A percentile compares a stretch with the other conserved stretches of the same genome.
Evolutionary conservation across 2,113 vertebrate genomes (phyloP).

Genomic region (Xenopus laevis): DNA sequence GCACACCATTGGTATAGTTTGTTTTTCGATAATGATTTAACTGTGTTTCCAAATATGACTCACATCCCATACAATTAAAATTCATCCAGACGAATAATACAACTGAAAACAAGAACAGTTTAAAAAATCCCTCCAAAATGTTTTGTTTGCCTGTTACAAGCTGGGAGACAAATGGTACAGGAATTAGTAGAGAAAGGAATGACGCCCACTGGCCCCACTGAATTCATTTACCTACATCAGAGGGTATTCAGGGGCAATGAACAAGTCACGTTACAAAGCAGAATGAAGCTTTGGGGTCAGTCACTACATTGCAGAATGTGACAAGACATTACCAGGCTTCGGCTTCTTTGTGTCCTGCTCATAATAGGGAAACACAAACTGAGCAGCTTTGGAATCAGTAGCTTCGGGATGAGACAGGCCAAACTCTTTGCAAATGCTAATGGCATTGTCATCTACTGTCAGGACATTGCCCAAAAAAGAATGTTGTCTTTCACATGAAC

Average conservation of each 20-base stretch:
- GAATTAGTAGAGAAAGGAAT: constrained; percentile 72
- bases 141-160: constrained; percentile 74
- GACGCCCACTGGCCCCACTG: constrained; percentile 72
- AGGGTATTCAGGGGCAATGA: constrained; percentile 71
- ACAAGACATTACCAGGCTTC: constrained; percentile 86
- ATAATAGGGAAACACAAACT: constrained; percentile 94
- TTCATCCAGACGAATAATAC: no score
- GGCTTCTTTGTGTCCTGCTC: constrained; percentile 85
- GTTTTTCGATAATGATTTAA: no score
- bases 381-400: constrained; percentile 77
- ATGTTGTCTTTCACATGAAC: constrained; percentile 69
- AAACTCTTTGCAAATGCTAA: constrained; percentile 97
- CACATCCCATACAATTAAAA: no score
- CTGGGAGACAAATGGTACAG: constrained; percentile 85
- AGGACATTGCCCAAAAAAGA: constrained; percentile 59
- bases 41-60: no score
- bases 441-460: constrained; percentile 80
- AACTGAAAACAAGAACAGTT: no score
- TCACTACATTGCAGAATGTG: constrained; percentile 82
- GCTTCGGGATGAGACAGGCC: constrained; percentile 73
- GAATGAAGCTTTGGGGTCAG: constrained; percentile 83
- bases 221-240: constrained; percentile 89
- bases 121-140: background rate
- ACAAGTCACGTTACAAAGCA: constrained; percentile 65
- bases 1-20: no score